These are phyloP conservation scores for Acronicta alni DNA, from an alignment of 2,888 invertebrate species.

Conservation along the genomic window DNA sequence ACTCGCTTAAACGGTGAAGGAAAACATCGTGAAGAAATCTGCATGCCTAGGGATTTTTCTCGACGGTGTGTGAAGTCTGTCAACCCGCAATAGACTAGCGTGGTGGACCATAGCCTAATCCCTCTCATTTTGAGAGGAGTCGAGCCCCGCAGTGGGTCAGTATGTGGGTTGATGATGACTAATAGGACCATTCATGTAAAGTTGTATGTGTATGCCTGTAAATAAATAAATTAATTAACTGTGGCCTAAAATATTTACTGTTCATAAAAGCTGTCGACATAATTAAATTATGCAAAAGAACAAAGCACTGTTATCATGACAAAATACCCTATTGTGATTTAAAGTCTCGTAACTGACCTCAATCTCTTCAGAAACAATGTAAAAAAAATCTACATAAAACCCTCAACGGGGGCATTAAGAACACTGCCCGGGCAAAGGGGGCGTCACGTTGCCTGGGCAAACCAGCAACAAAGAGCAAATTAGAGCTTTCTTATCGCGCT, in stretches of 20 bases:
- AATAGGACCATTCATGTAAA: no score
- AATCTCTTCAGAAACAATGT: slow-evolving; percentile 7
- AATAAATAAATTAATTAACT: no score
- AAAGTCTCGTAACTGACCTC: slow-evolving; percentile 1
- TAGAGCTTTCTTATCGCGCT: slow-evolving; percentile 30
- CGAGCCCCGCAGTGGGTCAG: no score
- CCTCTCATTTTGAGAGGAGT: no score
- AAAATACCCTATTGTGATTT: neutral
- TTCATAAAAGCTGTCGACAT: neutral
- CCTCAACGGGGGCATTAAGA: slow-evolving; percentile 33
- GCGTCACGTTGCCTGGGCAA: slow-evolving; percentile 35
- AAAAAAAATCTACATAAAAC: slow-evolving; percentile 21
- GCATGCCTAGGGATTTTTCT: no score
- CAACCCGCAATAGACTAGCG: no score
- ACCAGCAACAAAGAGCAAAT: slow-evolving; percentile 33
- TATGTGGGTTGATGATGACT: no score
- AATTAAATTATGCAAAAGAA: neutral
- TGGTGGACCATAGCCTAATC: no score
- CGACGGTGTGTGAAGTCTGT: no score
- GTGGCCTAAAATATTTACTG: neutral
- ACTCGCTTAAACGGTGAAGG: no score
- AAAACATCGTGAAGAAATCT: no score
- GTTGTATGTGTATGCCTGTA: no score
- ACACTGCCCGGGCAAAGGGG: slow-evolving; percentile 12
- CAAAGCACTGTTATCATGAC: neutral